Evolutionary conservation across 2,113 vertebrate genomes (phyloP), one percentile per base, ranked within the genome.

Genomic region (Epinephelus lanceolatus): DNA sequence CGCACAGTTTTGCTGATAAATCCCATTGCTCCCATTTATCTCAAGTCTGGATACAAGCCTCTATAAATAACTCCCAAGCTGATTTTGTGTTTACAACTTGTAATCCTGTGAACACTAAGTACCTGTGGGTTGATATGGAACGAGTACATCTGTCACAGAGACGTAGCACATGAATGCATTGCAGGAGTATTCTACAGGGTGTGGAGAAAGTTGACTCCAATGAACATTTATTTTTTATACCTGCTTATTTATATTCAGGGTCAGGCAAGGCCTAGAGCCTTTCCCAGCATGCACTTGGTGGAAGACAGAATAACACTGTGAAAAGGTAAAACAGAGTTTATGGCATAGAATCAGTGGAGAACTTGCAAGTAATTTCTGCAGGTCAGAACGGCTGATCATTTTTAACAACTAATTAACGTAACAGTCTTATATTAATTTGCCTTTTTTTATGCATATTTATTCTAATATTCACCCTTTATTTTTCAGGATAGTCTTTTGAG

Each of bases 1-100:
- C 55, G 37, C 51, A 59, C 52, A 56, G 53, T 73, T 83, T 63
- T 23, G 49, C 56, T 78, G 76, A 73, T 78, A 72, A 86, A 80
- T 85, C 80, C 82, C 78, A 71, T 14, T 10, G 61, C 57, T 70
- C 17, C 37, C 33, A 40, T 75, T 84, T 71, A 69, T 86, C 78
- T 86, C 14, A 67, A 86, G 76, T 74, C 57, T 19, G 47, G 53
- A 83, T 83, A 49, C 27, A 30, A 59, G 63, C 67, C 25, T 63
- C 33, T 82, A 33, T 83, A 86, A 88, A 88, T 80, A 81, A 74
- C 66, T 82, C 45, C 71, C 17, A 27, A 66, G 76, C 70, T 76
- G 71, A 83, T 83, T 76, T 73, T 66, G 56, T 86, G 78, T 89
- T 89, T 87, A 88, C 74, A 83, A 73, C 87, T 75, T 77, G 81